phyloP scores from a whole-genome alignment of 2,113 vertebrate genomes.

The Verasper variegatus region DNA sequence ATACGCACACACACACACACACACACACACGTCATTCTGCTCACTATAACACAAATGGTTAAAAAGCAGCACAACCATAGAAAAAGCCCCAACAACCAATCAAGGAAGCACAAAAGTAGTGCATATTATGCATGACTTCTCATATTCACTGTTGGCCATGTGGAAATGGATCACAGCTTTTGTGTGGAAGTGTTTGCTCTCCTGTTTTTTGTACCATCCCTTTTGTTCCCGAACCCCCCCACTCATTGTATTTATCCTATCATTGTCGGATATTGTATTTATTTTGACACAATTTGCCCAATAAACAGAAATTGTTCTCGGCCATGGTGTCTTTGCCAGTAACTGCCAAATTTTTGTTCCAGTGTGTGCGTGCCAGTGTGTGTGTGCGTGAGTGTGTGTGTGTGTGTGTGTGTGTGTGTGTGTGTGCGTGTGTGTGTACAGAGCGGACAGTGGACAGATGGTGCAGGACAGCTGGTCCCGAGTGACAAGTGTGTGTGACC shows the following conservation, averaged over 20 bases:
- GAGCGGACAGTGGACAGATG: conserved; percentile 79
- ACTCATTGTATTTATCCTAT: conserved; percentile 39
- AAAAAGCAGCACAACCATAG: conserved; percentile 49
- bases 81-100: conserved; percentile 38
- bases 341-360: conserved; percentile 50
- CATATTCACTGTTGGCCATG: conserved; percentile 45
- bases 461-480: conserved; percentile 79
- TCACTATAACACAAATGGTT: conserved; percentile 52
- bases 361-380: background rate
- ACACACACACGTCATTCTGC: conserved; percentile 5
- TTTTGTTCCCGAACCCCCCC: conserved; percentile 5
- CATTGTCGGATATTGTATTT: conserved; percentile 63
- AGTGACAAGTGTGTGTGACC: conserved; percentile 82
- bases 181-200: conserved; percentile 47
- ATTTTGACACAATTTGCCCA: conserved; percentile 71
- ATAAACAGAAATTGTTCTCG: conserved; percentile 68
- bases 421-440: conserved; percentile 27
- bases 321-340: conserved; percentile 50
- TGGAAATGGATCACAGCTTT: conserved; percentile 53
- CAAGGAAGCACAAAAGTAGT: conserved; percentile 18
- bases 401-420: background rate
- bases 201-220: background rate
- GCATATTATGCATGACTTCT: conserved; percentile 55
- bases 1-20: conserved; percentile 22
- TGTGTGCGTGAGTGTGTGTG: background rate